Evolutionary conservation across 2,797 vertebrate species (phyloP), one percentile per base, ranked within the genome.

Genomic region (Loriculus beryllinus): DNA sequence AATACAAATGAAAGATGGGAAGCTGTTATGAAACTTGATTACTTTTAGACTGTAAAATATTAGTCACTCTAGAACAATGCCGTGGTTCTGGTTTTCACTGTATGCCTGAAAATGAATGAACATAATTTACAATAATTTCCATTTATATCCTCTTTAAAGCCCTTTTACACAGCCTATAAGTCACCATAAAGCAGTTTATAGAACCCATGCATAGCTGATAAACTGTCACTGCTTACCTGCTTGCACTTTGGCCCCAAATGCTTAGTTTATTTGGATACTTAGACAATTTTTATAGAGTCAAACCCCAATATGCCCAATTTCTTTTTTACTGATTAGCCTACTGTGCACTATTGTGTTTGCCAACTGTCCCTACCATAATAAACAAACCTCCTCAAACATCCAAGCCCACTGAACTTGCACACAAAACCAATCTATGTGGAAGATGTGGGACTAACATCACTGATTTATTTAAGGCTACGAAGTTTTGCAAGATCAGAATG

Each of bases 11-110:
- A 94, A 94, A 89, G 88, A 95, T 48, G 69, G 39, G 42, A 76
- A 86, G 79, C 43, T 62, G 23, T 72, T 95, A 85, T 56, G 76
- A 78, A 92, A 81, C 68, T 78, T 72, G 85, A 69, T 90, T 92
- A 49, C 77, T 86, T 79, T 72, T 47, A 69, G 9, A 60, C 51
- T 28, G 33, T 42, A 52, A 93, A 86, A 56, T 35, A 60, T 95
- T 26, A 56, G 39, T 90, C 85, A 91, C 59, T 82, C 62, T 45
- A 59, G 59, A 94, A 92, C 76, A 93, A 79, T 2, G 11, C 77
- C 45, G 59, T 48, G 33, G 49, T 64, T 48, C 85, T 70, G 33
- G 9, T 52, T 90, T 87, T 91, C n/a, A 76, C 40, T 43, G 37
- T 52, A 45, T 14, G 22, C 67, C 74, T 87, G 67, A 95, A 94